Conservation (phyloP, 2,888 invertebrate genomes). For the Drosophila borealis region DNA sequence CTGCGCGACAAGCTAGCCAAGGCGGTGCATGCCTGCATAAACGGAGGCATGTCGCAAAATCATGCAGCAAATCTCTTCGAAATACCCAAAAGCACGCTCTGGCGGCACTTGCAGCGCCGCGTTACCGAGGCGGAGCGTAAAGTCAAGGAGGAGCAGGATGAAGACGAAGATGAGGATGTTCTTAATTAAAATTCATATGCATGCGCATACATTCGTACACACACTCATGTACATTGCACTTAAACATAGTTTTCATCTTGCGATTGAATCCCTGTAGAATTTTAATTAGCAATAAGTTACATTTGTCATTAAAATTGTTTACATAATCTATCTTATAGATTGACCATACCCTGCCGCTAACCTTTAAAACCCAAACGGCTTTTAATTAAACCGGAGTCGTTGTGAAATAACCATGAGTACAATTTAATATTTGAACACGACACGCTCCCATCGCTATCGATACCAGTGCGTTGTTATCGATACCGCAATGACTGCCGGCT, state of each 20-base stretch:
- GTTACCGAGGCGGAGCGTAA: conserved; percentile 61
- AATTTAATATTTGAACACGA: conserved; percentile 8
- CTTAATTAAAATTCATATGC: conserved; percentile 33
- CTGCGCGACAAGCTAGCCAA: conserved; percentile 82
- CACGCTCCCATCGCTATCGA: conserved; percentile 27
- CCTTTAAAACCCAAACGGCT: not conserved
- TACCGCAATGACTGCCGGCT: conserved; percentile 46
- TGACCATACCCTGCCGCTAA: not conserved
- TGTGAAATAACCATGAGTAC: not conserved
- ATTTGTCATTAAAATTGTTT: conserved; percentile 36
- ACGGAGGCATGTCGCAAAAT: conserved; percentile 84
- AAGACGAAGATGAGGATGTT: conserved; percentile 62
- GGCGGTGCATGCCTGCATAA: conserved; percentile 83
- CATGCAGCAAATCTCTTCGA: conserved; percentile 84
- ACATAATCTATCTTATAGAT: conserved; percentile 21
- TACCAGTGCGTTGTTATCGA: conserved; percentile 25
- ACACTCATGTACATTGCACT: conserved; percentile 31
- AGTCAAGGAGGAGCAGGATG: conserved; percentile 63
- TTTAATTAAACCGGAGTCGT: not conserved
- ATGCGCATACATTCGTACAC: conserved; percentile 20
- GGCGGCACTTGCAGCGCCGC: conserved; percentile 84
- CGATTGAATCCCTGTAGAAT: conserved; percentile 25
- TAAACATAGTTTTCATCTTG: conserved; percentile 17
- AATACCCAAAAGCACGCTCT: conserved; percentile 84
- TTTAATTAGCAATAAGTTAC: conserved; percentile 24